phyloP scores from a whole-genome alignment of 1,140 invertebrate genomes.

The Scaptomyza hsui region DNA sequence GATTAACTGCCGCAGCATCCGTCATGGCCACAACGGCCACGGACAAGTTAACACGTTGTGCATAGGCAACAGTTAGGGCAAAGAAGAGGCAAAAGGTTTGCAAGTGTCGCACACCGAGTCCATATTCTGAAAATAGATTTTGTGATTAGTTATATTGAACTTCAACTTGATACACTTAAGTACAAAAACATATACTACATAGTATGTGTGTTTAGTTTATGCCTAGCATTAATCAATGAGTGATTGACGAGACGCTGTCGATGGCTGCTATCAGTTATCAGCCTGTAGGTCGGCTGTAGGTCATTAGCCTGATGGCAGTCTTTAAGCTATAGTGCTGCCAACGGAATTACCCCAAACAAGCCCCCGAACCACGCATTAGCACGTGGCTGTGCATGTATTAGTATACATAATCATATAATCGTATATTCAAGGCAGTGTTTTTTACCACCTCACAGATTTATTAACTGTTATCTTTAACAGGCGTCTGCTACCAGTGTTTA shows the following conservation, averaged over 20 bases:
- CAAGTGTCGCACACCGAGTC: constrained; percentile 88
- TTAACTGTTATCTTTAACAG: constrained; percentile 52
- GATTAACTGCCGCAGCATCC: constrained; percentile 60
- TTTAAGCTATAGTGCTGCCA: constrained; percentile 15
- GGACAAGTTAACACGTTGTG: constrained; percentile 87
- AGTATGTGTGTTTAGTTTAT: neutral
- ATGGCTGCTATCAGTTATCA: constrained; percentile 22
- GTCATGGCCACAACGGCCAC: constrained; percentile 86
- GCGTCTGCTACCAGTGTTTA: constrained; percentile 34
- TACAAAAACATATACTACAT: neutral
- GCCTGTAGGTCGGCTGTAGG: constrained; percentile 70
- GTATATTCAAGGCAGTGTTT: neutral
- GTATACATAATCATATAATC: neutral
- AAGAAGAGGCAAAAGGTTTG: constrained; percentile 88
- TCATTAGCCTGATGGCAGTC: constrained; percentile 24
- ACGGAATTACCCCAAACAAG: constrained; percentile 34
- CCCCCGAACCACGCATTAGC: neutral
- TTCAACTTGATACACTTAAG: constrained; percentile 28
- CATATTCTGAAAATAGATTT: constrained; percentile 46
- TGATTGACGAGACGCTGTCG: constrained; percentile 29
- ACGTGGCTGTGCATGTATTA: constrained; percentile 3
- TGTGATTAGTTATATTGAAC: constrained; percentile 38
- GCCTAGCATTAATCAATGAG: constrained; percentile 28
- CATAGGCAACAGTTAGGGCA: constrained; percentile 87
- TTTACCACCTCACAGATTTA: constrained; percentile 38